Base-by-base conservation (phyloP, 2,797 vertebrate genomes). In the Hippopotamyrus pictus region DNA sequence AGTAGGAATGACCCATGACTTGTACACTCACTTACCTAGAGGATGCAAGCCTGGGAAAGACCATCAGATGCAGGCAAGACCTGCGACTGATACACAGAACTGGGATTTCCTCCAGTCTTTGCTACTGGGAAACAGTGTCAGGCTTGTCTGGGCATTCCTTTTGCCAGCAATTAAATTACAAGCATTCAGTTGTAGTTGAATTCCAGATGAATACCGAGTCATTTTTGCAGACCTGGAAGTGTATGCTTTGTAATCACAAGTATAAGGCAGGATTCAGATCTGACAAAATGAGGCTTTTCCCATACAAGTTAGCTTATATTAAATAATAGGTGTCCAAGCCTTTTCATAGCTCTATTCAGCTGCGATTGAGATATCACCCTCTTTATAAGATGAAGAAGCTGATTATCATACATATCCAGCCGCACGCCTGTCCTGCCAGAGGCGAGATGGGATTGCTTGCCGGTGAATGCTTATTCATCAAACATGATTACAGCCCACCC, bases 391-490 rank as follows among this genome's bases (percentile, higher is more conserved):
- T 53, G 84, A 86, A 37, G 48, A 53, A 86, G 51, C 84, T 86
- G 48, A 53, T 54, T 86, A 54, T 53, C 48, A 19, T 17, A 86
- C 25, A 17, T 29, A 48, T 25, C 84, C 76, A 82, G 76, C 19
- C 29, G 17, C 41, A 82, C 7, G 76, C 76, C 76, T 82, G 37
- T 46, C 76, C 29, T 51, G 25, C 51, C 51, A 29, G 48, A 17
- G 29, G 50, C 84, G 29, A 17, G 84, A 54, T 53, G 51, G 51
- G 29, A 33, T 51, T 33, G 48, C 48, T 29, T 54, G 48, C 51
- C 50, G 84, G 51, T 33, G 84, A 86, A 54, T 86, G 84, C 48
- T 54, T 86, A 54, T 86, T 86, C 84, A 86, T 51, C 84, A 86
- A 54, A 29, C 48, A 17, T 86, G 84, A 33, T 54, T 86, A 54